Evolutionary conservation across 2,113 vertebrate genomes (phyloP).

Genomic region (Ptychochromis oligacanthus): DNA sequence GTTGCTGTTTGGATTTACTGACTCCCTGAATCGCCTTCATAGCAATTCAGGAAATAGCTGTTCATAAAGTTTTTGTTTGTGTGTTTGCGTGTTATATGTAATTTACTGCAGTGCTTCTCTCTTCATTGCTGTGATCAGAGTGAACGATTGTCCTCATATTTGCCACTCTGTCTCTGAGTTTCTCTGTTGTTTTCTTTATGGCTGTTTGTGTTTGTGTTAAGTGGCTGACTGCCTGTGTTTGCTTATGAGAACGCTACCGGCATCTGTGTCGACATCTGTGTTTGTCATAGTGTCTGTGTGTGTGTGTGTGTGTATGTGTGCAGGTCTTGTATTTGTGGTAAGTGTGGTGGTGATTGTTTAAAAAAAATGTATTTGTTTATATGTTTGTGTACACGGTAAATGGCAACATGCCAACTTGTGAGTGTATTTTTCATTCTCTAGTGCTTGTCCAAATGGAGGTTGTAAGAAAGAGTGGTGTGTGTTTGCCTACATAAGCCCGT

Average conservation of each 20-base stretch:
- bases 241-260: slow-evolving; percentile 57
- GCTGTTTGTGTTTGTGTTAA: slow-evolving; percentile 65
- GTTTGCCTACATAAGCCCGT: slow-evolving; percentile 47
- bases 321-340: slow-evolving; percentile 40
- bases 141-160: slow-evolving; percentile 39
- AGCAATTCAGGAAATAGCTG: slow-evolving; percentile 10
- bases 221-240: slow-evolving; percentile 74
- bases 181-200: slow-evolving; percentile 62
- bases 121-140: neutral
- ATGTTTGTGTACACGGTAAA: slow-evolving; percentile 39
- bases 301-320: slow-evolving; percentile 36
- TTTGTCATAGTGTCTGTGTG: slow-evolving; percentile 58
- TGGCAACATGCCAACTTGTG: slow-evolving; percentile 49
- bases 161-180: slow-evolving; percentile 44
- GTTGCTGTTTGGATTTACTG: neutral
- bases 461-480: slow-evolving; percentile 35
- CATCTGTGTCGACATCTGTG: slow-evolving; percentile 76
- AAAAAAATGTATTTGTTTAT: slow-evolving; percentile 51
- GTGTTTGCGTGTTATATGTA: neutral
- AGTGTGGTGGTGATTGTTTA: slow-evolving; percentile 52
- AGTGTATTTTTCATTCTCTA: slow-evolving; percentile 44
- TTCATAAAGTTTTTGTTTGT: slow-evolving; percentile 5
- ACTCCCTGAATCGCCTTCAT: neutral
- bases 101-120: slow-evolving; percentile 17
- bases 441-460: slow-evolving; percentile 35